Evolutionary conservation across 2,797 vertebrate species (phyloP).

Genomic region (Gymnothorax reevesii): DNA sequence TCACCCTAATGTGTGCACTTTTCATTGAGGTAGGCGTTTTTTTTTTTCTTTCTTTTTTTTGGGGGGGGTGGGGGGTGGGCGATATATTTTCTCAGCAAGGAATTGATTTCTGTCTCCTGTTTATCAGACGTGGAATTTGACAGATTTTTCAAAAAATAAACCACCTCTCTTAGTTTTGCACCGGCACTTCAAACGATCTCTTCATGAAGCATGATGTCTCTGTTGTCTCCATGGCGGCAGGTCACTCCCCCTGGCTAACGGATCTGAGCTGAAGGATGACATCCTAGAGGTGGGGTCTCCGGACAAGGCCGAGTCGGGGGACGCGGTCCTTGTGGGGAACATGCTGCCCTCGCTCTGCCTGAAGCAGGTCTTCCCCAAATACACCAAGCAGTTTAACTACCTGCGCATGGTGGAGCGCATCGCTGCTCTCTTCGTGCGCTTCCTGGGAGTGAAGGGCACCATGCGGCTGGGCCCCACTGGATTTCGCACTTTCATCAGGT

Average conservation of each 20-base stretch:
- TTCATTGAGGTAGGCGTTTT: not conserved
- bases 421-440: constrained; percentile 85
- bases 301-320: constrained; percentile 35
- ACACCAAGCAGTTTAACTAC: constrained; percentile 87
- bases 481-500: constrained; percentile 95
- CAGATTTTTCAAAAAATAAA: not conserved
- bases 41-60: not conserved
- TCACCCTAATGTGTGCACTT: not conserved
- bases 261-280: constrained; percentile 55
- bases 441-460: constrained; percentile 90
- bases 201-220: constrained; percentile 11
- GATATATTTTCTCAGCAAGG: not conserved
- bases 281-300: constrained; percentile 45
- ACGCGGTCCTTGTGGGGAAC: constrained; percentile 25
- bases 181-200: not conserved
- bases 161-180: not conserved
- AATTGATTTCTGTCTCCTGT: not conserved
- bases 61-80: no score
- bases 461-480: constrained; percentile 90
- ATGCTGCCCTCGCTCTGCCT: constrained; percentile 83
- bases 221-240: constrained; percentile 51
- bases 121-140: not conserved
- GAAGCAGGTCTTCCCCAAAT: constrained; percentile 95
- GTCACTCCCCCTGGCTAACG: constrained; percentile 46
- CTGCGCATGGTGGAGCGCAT: constrained; percentile 88